These are phyloP conservation scores for Heliconius ethilla DNA, from an alignment of 2,888 invertebrate genomes.

Conservation along the genomic window DNA sequence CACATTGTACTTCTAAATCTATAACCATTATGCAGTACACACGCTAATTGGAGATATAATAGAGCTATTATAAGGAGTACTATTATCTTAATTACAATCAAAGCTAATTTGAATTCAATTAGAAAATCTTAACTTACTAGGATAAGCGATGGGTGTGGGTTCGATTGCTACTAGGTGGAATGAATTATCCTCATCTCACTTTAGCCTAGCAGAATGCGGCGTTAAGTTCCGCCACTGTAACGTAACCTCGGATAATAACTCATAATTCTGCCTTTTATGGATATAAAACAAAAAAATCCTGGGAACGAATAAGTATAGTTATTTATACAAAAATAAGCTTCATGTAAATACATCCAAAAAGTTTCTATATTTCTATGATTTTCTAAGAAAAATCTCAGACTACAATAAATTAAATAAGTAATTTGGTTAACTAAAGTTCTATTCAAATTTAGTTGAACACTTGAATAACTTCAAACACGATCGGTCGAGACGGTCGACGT, in stretches of 20 bases:
- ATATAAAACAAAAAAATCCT: background rate
- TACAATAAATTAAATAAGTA: constrained; percentile 3
- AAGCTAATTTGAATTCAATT: too few relatives aligned
- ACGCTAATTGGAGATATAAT: too few relatives aligned
- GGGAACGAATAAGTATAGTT: background rate
- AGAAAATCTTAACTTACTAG: too few relatives aligned
- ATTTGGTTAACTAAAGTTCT: background rate
- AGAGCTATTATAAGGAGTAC: too few relatives aligned
- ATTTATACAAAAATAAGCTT: background rate
- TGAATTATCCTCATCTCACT: too few relatives aligned
- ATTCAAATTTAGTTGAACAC: constrained; percentile 16
- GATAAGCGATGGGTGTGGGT: too few relatives aligned
- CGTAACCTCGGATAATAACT: background rate
- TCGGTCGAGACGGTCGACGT: constrained; percentile 12
- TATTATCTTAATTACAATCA: too few relatives aligned
- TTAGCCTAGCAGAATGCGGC: too few relatives aligned
- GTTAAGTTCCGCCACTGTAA: too few relatives aligned
- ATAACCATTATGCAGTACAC: too few relatives aligned
- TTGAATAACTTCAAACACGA: constrained; percentile 10
- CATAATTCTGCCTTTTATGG: background rate
- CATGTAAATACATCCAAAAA: background rate
- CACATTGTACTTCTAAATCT: too few relatives aligned
- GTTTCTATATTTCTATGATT: background rate
- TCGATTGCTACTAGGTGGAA: too few relatives aligned
- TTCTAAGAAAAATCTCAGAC: constrained; percentile 5